Conservation (phyloP, 2,888 invertebrate genomes). For the Thymelicus lineola region DNA sequence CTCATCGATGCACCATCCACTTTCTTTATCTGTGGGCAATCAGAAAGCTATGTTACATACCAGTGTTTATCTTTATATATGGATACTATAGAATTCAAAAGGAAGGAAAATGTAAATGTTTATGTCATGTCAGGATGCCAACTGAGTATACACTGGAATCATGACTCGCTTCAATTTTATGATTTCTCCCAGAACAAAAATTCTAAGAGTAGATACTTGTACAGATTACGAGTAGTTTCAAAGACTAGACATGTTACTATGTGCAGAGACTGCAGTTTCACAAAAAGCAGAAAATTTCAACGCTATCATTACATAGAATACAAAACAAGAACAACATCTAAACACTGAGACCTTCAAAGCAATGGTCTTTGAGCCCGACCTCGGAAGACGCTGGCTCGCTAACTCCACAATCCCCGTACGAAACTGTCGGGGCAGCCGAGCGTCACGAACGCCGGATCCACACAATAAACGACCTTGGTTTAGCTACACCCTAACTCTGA, state of each 20-base stretch:
- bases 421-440: conserved; percentile 8
- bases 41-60: conserved; percentile 30
- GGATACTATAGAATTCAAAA: no score
- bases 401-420: conserved; percentile 15
- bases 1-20: conserved; percentile 72
- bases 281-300: no score
- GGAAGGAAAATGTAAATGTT: no score
- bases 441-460: conserved; percentile 51
- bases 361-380: background rate
- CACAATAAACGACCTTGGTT: conserved; percentile 75
- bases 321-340: background rate
- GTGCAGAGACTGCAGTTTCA: no score
- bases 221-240: no score
- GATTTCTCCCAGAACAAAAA: no score
- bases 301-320: background rate
- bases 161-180: no score
- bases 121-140: no score
- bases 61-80: background rate
- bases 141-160: no score
- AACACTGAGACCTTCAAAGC: conserved; percentile 12
- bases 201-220: no score
- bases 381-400: conserved; percentile 1
- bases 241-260: no score
- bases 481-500: conserved; percentile 40
- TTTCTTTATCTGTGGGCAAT: conserved; percentile 62